Conservation (phyloP, 2,888 invertebrate species). For the Tipula confusa region DNA sequence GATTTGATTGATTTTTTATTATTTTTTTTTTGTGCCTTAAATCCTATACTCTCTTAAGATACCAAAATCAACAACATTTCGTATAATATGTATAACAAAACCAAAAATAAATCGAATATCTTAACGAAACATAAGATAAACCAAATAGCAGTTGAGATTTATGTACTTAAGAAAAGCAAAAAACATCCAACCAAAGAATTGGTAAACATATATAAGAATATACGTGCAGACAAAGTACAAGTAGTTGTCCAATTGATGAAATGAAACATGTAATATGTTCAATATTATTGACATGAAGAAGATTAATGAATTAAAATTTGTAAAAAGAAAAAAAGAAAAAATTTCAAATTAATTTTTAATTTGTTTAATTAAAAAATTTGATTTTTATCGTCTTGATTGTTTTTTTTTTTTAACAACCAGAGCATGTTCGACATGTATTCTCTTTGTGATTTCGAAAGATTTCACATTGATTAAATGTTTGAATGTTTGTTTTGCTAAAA, state of each 20-base stretch:
- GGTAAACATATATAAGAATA: neutral
- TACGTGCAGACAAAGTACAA: neutral
- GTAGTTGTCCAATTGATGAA: constrained; percentile 6
- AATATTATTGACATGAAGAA: constrained; percentile 20
- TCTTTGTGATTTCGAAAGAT: too few species aligned
- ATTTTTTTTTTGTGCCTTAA: too few species aligned
- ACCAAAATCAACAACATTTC: too few species aligned
- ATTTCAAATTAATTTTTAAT: constrained; percentile 12
- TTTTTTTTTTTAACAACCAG: neutral
- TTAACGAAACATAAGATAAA: constrained; percentile 7
- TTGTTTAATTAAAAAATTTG: constrained; percentile 20
- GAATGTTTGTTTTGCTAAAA: too few species aligned
- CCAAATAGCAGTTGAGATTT: neutral
- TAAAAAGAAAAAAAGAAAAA: neutral
- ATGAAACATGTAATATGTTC: constrained; percentile 1
- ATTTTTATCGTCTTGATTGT: neutral
- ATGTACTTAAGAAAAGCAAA: neutral
- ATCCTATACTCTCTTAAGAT: too few species aligned
- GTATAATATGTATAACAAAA: neutral
- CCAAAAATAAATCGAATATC: neutral
- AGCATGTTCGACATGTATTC: too few species aligned
- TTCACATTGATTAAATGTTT: too few species aligned
- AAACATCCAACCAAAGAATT: neutral
- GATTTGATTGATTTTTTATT: too few species aligned
- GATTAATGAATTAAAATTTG: neutral